Base-by-base conservation (phyloP, 2,113 vertebrate genomes). In the Ceyx margarethae region DNA sequence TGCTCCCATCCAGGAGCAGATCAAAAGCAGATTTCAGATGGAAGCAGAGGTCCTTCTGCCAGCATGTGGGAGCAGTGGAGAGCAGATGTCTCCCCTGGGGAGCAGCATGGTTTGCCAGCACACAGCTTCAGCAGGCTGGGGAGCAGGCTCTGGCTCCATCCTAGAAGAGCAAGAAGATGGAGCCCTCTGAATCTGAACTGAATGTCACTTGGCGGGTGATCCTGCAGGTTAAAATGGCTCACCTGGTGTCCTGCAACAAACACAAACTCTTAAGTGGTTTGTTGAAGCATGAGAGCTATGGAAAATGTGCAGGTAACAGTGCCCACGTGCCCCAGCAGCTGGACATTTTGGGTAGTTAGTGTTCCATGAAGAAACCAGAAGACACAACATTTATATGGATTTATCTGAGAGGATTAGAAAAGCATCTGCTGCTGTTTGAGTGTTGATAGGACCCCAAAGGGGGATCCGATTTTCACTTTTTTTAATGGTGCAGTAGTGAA, bases 401-500 rank as follows among this genome's bases (percentile, higher is more conserved):
- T 95, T 91, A 65, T 89, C 57, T 81, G 61, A 83, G 76, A 94
- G 85, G 15, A 78, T 43, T 14, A 72, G 46, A 83, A 87, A 78
- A 95, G 54, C 81, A 80, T 89, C 83, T 90, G 88, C 81, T 90
- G 67, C 20, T 50, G 28, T 87, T 20, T 28, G 28, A 82, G 62
- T 73, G 75, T 91, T 93, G 82, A 89, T 94, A 89, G 92, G 85
- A 81, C 82, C 82, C 67, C 79, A 75, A 87, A 94, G 81, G 84
- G 90, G 67, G 81, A 56, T 88, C 65, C 81, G 86, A 33, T 40
- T 89, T 87, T 94, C 75, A 67, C 72, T 50, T 82, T 85, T 58
- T 71, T 45, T 60, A 95, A 75, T 93, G 86, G 33, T 82, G 68
- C 53, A 31, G 17, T 61, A 93, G 87, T 61, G 87, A 81, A 90